Percentiles rank a stretch among this genome's conserved stretches.
Conservation (phyloP, 1,140 invertebrate species). For the Tetramorium parvispinum region DNA sequence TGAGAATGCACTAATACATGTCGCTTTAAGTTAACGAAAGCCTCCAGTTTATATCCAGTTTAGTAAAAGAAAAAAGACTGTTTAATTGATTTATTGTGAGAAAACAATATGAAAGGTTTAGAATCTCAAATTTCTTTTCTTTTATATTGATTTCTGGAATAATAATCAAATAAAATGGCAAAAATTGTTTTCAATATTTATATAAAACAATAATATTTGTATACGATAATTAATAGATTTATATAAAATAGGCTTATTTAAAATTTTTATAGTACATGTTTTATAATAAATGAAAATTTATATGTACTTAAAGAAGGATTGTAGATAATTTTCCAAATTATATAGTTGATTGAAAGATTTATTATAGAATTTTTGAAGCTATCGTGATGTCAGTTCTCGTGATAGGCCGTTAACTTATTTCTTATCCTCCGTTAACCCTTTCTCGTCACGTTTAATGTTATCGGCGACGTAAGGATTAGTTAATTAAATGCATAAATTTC, state of each 20-base stretch:
- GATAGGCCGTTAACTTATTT: conserved; percentile 39
- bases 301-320: background rate
- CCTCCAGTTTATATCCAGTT: background rate
- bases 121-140: background rate
- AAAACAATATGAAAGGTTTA: background rate
- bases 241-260: background rate
- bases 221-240: background rate
- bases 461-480: conserved; percentile 46
- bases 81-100: background rate
- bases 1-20: background rate
- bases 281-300: background rate
- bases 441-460: conserved; percentile 49
- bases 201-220: background rate
- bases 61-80: background rate
- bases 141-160: background rate
- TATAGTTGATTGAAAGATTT: conserved; percentile 40
- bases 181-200: conserved; percentile 4
- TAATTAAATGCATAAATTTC: conserved; percentile 62
- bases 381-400: conserved; percentile 32
- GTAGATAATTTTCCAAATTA: conserved; percentile 8
- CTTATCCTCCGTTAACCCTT: conserved; percentile 18
- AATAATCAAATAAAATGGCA: background rate
- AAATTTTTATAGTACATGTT: background rate
- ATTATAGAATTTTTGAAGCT: conserved; percentile 36
- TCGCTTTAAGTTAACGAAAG: background rate